Percentiles rank a stretch among this genome's conserved stretches.
Evolutionary conservation across 2,113 vertebrate species (phyloP).

Genomic region (Chrysochloris asiatica): DNA sequence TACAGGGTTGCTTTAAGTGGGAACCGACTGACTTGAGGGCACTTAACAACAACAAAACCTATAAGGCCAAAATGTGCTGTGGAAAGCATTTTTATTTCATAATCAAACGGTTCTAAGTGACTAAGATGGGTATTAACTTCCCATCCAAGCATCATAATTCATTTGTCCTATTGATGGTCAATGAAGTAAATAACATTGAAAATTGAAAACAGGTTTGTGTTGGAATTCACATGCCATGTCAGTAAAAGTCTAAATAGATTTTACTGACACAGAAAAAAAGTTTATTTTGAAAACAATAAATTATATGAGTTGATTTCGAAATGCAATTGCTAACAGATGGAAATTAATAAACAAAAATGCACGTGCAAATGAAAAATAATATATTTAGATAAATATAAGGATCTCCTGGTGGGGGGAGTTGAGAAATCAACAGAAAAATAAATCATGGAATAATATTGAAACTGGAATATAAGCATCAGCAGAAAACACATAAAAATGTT

Average conservation of each 20-base stretch:
- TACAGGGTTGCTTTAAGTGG: no score
- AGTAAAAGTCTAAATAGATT: slow-evolving; percentile 49
- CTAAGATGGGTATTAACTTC: not conserved
- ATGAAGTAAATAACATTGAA: slow-evolving; percentile 63
- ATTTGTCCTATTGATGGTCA: slow-evolving; percentile 45
- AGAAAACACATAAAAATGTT: slow-evolving; percentile 36
- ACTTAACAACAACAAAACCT: no score
- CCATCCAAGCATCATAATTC: not conserved
- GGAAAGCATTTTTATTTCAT: not conserved
- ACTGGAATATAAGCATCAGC: not conserved
- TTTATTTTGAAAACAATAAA: slow-evolving; percentile 69
- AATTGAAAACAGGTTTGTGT: slow-evolving; percentile 50
- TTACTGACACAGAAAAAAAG: slow-evolving; percentile 62
- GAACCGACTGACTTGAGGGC: no score
- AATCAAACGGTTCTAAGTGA: not conserved
- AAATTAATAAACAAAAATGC: slow-evolving; percentile 11
- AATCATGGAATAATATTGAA: slow-evolving; percentile 27
- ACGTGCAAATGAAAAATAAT: slow-evolving; percentile 48
- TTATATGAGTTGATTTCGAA: slow-evolving; percentile 59
- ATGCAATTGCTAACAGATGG: slow-evolving; percentile 35
- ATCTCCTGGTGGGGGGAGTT: not conserved
- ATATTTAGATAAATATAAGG: slow-evolving; percentile 3
- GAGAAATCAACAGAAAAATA: not conserved
- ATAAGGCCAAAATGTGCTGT: not conserved
- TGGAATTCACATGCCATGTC: slow-evolving; percentile 18